A percentile compares a stretch with the other conserved stretches of the same genome.
phyloP scores from a whole-genome alignment of 2,797 vertebrate species.

The Coccyzus lansbergi region DNA sequence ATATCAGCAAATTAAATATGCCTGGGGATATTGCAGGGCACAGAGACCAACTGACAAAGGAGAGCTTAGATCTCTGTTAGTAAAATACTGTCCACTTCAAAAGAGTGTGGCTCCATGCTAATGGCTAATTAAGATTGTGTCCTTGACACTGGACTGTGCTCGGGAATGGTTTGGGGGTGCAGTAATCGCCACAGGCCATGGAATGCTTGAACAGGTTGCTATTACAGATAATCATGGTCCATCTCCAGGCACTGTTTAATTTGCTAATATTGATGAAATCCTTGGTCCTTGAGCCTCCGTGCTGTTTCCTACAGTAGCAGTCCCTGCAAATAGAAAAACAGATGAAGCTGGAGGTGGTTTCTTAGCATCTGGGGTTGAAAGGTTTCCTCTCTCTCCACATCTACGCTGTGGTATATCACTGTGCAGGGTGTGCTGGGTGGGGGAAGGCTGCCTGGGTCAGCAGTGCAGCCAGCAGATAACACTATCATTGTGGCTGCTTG shows the following conservation, averaged over 20 bases:
- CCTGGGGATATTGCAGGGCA: not conserved
- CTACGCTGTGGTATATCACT: not conserved
- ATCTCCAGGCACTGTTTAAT: not conserved
- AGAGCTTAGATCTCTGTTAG: not conserved
- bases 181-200: not conserved
- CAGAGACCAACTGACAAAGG: not conserved
- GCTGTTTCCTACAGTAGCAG: not conserved
- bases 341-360: not conserved
- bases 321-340: not conserved
- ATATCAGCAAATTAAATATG: not conserved
- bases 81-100: not conserved
- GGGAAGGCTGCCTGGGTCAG: not conserved
- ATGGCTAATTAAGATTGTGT: not conserved
- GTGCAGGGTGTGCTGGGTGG: not conserved
- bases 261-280: not conserved
- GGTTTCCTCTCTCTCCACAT: not conserved
- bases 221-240: not conserved
- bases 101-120: not conserved
- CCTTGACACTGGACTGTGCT: not conserved
- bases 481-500: not conserved
- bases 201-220: not conserved
- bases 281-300: not conserved
- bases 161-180: not conserved
- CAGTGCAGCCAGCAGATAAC: conserved; percentile 32
- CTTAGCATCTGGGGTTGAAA: not conserved